These are phyloP conservation scores for Clamator glandarius DNA, from an alignment of 2,797 vertebrate genomes.

Conservation along the genomic window DNA sequence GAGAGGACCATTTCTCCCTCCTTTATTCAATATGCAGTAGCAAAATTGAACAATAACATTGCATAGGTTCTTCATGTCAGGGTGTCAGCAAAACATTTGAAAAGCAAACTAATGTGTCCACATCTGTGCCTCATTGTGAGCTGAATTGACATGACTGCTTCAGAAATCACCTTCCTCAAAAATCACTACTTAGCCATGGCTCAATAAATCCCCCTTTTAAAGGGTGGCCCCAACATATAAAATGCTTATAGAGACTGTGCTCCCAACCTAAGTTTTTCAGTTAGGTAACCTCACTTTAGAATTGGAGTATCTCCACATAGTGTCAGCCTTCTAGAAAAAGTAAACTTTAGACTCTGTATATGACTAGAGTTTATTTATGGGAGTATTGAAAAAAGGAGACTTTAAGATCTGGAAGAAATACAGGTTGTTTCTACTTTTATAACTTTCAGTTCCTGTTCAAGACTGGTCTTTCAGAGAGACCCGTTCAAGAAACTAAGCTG, in stretches of 20 bases:
- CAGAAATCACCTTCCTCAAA: background rate
- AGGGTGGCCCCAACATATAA: accelerated
- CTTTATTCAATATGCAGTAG: background rate
- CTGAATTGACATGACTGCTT: background rate
- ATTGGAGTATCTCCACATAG: background rate
- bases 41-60: background rate
- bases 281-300: background rate
- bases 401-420: background rate
- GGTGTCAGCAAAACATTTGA: background rate
- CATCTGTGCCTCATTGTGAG: background rate
- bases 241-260: accelerated
- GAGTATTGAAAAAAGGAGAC: background rate
- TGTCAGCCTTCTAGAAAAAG: background rate
- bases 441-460: background rate
- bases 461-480: background rate
- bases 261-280: background rate
- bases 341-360: background rate
- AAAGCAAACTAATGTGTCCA: background rate
- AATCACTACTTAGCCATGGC: background rate
- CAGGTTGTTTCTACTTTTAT: background rate
- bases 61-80: background rate
- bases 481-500: background rate
- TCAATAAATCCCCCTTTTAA: background rate
- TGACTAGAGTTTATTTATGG: background rate
- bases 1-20: background rate